phyloP scores from a whole-genome alignment of 2,888 invertebrate genomes.

The Ochropacha duplaris region DNA sequence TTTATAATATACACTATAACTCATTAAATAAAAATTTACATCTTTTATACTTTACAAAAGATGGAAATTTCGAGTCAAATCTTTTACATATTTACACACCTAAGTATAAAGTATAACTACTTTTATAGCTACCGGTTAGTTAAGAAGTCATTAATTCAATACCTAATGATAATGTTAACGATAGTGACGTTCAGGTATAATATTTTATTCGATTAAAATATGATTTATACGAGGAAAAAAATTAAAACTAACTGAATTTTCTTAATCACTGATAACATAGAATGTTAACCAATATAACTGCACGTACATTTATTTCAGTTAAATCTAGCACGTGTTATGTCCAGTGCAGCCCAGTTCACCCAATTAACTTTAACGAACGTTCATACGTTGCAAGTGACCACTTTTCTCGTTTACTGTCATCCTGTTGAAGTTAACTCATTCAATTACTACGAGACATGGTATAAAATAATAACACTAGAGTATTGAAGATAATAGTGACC shows the following conservation, averaged over 20 bases:
- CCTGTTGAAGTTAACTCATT: constrained; percentile 46
- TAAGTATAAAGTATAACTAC: background rate
- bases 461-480: constrained; percentile 16
- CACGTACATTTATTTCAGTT: no score
- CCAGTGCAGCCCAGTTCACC: constrained; percentile 15
- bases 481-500: constrained; percentile 1
- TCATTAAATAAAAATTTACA: no score
- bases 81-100: background rate
- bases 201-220: background rate
- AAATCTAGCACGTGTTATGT: background rate
- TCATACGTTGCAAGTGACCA: constrained; percentile 36
- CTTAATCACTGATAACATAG: background rate
- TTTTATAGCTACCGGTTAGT: background rate
- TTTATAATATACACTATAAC: no score
- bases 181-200: background rate
- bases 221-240: background rate
- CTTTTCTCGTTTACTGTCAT: constrained; percentile 54
- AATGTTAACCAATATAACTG: background rate
- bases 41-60: no score
- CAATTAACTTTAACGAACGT: constrained; percentile 43
- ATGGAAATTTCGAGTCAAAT: no score
- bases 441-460: constrained; percentile 36
- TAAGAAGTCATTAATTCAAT: background rate
- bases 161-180: background rate
- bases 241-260: background rate